Evolutionary conservation across 2,888 invertebrate species (phyloP).

Genomic region (Tiliacea citrago): DNA sequence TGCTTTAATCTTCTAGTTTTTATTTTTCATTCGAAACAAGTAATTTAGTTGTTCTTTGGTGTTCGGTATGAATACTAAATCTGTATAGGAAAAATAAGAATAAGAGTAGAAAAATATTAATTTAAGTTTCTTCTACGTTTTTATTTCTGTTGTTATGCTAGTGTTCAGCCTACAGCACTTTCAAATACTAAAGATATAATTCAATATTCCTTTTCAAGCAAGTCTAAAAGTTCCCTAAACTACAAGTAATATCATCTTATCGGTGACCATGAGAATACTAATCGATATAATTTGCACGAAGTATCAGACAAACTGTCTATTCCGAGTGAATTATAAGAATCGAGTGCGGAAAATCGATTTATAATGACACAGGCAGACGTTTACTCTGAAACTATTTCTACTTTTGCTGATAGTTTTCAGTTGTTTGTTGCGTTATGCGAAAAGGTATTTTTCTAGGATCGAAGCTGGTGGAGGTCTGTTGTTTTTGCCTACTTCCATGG

Average conservation of each 20-base stretch:
- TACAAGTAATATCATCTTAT: slow-evolving; percentile 5
- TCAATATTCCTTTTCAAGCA: neutral
- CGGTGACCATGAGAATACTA: slow-evolving; percentile 19
- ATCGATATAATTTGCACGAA: slow-evolving; percentile 49
- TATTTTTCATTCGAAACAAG: slow-evolving; percentile 5
- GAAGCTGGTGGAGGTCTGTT: neutral
- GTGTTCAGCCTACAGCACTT: neutral
- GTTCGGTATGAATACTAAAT: neutral
- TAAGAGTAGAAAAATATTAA: neutral
- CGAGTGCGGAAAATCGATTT: slow-evolving; percentile 51
- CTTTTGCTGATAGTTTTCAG: slow-evolving; percentile 11
- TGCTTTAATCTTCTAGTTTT: slow-evolving; percentile 6
- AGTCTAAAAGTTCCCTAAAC: neutral
- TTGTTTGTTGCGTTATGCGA: slow-evolving; percentile 1
- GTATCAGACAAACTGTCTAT: slow-evolving; percentile 28
- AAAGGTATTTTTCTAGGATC: neutral
- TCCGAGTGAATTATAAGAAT: slow-evolving; percentile 46
- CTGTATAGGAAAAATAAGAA: neutral
- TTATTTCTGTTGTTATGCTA: neutral
- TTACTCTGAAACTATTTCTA: slow-evolving; percentile 30
- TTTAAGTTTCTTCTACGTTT: neutral
- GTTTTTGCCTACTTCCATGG: neutral
- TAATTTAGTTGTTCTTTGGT: neutral
- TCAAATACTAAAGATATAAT: neutral
- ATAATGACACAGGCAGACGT: slow-evolving; percentile 23